phyloP scores from a whole-genome alignment of 2,797 vertebrate genomes.

The Nothura maculosa region DNA sequence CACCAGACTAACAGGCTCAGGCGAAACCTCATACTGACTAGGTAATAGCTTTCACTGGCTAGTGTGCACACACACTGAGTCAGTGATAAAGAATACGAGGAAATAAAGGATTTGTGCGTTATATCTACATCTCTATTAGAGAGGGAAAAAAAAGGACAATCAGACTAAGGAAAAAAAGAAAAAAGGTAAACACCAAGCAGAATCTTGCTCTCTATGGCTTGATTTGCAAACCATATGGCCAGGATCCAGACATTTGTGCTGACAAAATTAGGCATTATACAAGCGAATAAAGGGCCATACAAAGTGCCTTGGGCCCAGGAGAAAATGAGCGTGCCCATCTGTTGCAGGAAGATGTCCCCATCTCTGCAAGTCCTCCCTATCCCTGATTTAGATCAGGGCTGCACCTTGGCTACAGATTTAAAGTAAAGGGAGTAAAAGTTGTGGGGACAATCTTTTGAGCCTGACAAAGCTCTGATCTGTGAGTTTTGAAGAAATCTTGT shows the following conservation, averaged over 20 bases:
- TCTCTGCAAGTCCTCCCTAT: not conserved
- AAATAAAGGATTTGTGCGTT: not conserved
- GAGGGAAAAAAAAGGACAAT: not conserved
- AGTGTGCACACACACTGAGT: not conserved
- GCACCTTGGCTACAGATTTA: not conserved
- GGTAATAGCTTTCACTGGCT: not conserved
- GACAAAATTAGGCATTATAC: not conserved
- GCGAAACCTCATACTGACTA: not conserved
- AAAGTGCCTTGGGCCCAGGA: not conserved
- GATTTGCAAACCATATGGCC: not conserved
- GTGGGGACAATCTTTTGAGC: not conserved
- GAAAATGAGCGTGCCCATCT: not conserved
- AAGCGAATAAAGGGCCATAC: not conserved
- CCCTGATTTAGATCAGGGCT: rapidly evolving
- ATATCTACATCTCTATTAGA: not conserved
- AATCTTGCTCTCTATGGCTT: not conserved
- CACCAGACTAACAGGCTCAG: not conserved
- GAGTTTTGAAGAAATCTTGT: not conserved
- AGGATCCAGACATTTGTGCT: rapidly evolving
- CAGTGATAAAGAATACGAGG: not conserved
- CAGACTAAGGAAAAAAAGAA: not conserved
- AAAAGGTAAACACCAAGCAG: not conserved
- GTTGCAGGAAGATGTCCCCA: not conserved
- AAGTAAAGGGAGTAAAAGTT: not conserved
- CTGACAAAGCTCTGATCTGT: not conserved